phyloP scores from a whole-genome alignment of 2,888 invertebrate genomes.

The Phortica magna region DNA sequence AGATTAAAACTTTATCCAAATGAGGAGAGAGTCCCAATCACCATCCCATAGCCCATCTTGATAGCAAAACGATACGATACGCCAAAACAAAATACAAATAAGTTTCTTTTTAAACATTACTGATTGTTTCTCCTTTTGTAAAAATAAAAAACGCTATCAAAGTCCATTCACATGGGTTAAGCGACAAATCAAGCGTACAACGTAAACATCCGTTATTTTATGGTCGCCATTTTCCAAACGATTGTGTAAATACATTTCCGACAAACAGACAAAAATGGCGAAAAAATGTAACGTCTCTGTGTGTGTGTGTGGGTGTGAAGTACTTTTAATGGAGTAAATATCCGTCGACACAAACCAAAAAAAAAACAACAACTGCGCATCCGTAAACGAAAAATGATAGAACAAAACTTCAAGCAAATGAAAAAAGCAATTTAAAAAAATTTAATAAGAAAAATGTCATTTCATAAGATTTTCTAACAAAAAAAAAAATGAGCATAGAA shows the following conservation, averaged over 20 bases:
- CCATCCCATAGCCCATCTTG: too few relatives aligned
- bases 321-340: slow-evolving; percentile 17
- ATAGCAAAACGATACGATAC: too few relatives aligned
- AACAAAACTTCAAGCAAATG: slow-evolving; percentile 45
- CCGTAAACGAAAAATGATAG: slow-evolving; percentile 50
- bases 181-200: slow-evolving; percentile 68
- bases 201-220: slow-evolving; percentile 71
- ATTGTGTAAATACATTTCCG: slow-evolving; percentile 70
- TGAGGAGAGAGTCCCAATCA: too few relatives aligned
- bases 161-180: slow-evolving; percentile 3
- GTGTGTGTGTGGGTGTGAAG: slow-evolving; percentile 5
- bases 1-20: too few relatives aligned
- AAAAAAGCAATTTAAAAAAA: slow-evolving; percentile 55
- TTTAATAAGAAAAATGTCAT: slow-evolving; percentile 46
- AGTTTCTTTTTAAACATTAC: too few relatives aligned
- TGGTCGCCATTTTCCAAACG: slow-evolving; percentile 68
- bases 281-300: slow-evolving; percentile 51
- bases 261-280: slow-evolving; percentile 37
- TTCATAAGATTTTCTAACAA: slow-evolving; percentile 40
- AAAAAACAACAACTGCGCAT: slow-evolving; percentile 48
- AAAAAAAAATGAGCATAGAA: slow-evolving; percentile 48
- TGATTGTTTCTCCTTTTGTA: too few relatives aligned
- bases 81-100: too few relatives aligned
- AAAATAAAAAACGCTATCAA: too few relatives aligned
- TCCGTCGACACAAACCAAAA: slow-evolving; percentile 34